phyloP scores from a whole-genome alignment of 2,797 vertebrate genomes.

The Benthosema pterotum region DNA sequence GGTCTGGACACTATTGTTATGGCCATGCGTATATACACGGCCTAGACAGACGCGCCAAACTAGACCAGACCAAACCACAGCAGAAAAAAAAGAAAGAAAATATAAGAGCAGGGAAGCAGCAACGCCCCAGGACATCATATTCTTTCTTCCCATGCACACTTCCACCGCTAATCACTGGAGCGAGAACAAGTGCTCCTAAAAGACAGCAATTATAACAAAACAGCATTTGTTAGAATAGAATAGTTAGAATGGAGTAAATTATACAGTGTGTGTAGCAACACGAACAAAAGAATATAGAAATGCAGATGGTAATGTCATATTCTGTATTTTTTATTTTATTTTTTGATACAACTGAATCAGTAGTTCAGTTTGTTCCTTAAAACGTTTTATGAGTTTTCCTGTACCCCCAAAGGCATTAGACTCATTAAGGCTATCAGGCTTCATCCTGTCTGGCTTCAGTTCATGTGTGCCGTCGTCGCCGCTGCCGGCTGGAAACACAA shows the following conservation, averaged over 20 bases:
- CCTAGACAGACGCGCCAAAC: constrained; percentile 43
- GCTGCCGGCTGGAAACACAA: no score
- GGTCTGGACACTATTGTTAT: constrained; percentile 52
- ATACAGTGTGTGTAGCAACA: neutral
- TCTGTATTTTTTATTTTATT: neutral
- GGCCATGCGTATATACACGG: constrained; percentile 41
- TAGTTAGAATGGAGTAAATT: no score
- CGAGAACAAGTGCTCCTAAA: constrained; percentile 23
- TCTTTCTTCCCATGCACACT: constrained; percentile 55
- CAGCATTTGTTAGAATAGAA: constrained; percentile 8
- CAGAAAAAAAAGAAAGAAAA: constrained; percentile 10
- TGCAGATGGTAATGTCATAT: neutral
- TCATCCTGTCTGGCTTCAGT: constrained; percentile 13
- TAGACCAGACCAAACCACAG: constrained; percentile 20
- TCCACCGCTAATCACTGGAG: constrained; percentile 43
- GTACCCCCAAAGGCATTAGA: neutral
- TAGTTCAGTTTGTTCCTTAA: neutral
- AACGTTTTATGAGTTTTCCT: neutral
- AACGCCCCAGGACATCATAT: constrained; percentile 53
- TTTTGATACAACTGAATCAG: neutral
- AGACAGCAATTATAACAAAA: constrained; percentile 41
- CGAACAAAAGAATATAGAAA: constrained; percentile 7
- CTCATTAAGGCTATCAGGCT: constrained; percentile 4
- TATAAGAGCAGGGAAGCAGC: constrained; percentile 15
- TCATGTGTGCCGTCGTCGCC: neutral